Conservation (phyloP, 2,113 vertebrate species). For the Alligator sinensis region DNA sequence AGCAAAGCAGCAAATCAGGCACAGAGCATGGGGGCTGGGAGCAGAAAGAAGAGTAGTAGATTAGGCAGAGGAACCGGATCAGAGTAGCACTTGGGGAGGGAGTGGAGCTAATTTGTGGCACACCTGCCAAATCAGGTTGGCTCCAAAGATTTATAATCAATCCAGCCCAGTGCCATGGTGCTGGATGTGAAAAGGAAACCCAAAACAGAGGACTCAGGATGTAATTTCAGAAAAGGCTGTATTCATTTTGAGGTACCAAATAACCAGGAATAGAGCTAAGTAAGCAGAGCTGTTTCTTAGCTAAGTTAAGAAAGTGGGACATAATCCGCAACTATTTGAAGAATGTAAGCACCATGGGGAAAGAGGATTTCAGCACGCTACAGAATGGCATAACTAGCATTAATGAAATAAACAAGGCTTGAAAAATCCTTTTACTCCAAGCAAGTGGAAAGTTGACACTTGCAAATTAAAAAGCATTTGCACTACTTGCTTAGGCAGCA, state of each 20-base stretch:
- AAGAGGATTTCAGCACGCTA: background rate
- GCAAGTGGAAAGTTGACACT: background rate
- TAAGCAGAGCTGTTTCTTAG: background rate
- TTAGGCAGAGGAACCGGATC: no score
- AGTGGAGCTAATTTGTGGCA: no score
- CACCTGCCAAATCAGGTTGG: no score
- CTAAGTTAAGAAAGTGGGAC: background rate
- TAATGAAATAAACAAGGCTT: background rate
- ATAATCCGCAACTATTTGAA: conserved; percentile 9
- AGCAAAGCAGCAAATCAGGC: no score
- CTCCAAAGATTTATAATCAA: no score
- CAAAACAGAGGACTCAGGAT: no score
- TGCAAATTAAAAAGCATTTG: background rate
- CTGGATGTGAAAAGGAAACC: no score
- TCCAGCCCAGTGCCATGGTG: no score
- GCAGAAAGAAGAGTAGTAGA: no score
- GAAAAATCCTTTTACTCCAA: conserved; percentile 5
- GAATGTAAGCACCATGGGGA: background rate
- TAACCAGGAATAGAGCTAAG: background rate
- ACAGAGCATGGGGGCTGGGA: no score
- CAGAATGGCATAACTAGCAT: background rate
- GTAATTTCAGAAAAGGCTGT: background rate
- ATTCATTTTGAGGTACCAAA: no score
- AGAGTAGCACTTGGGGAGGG: no score
- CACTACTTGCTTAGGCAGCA: background rate